Conservation (phyloP, 2,888 invertebrate genomes). For the Cephus rjabovi region DNA sequence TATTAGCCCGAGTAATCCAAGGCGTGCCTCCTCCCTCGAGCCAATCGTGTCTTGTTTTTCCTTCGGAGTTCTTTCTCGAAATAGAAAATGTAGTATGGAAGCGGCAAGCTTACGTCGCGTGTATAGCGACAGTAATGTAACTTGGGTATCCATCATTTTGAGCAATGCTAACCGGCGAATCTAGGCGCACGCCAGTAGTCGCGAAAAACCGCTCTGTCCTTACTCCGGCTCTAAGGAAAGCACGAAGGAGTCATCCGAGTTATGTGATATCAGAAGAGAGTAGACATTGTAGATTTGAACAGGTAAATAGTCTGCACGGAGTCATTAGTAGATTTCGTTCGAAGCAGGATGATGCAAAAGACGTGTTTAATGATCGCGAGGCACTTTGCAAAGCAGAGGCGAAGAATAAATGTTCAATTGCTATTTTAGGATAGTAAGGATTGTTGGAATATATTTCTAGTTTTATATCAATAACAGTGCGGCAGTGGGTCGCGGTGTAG, state of each 20-base stretch:
- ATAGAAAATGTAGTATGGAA: not conserved
- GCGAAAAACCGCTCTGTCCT: not conserved
- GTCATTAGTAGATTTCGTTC: not conserved
- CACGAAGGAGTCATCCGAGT: not conserved
- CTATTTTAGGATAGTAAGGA: not conserved
- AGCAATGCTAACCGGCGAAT: not conserved
- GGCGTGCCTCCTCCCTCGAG: not conserved
- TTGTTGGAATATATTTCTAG: not conserved
- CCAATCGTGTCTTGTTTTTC: not conserved
- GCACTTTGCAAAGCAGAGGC: not conserved
- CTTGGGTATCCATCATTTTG: not conserved
- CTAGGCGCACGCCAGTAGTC: not conserved
- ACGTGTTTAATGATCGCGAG: not conserved
- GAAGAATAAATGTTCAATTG: not conserved
- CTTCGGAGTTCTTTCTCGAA: not conserved
- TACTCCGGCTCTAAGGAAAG: not conserved
- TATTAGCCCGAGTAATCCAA: not conserved
- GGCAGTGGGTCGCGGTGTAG: slow-evolving; percentile 66
- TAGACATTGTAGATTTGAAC: not conserved
- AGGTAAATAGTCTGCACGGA: no score
- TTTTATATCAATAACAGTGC: slow-evolving; percentile 46
- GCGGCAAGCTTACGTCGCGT: not conserved
- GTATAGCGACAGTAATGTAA: not conserved
- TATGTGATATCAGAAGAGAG: not conserved
- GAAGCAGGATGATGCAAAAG: not conserved